Evolutionary conservation across 2,113 vertebrate genomes (phyloP).

Genomic region (Dipodomys spectabilis): DNA sequence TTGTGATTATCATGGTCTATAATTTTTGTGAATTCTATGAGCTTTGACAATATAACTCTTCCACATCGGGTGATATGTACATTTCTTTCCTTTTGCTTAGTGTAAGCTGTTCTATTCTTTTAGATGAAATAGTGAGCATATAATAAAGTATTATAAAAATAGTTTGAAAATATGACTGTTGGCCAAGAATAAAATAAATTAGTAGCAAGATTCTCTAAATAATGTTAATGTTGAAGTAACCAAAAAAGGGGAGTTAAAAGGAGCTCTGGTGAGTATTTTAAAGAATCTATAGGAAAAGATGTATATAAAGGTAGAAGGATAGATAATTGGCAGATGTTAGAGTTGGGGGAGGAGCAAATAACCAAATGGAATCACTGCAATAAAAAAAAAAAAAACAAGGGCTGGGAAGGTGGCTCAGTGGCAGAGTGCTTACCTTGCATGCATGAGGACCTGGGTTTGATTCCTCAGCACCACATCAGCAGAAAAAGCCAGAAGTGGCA

Average conservation of each 20-base stretch:
- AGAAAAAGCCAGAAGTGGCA: no score
- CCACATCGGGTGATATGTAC: no score
- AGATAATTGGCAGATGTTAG: neutral
- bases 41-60: no score
- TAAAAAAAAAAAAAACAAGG: neutral
- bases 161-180: neutral
- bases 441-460: no score
- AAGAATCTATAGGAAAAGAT: neutral
- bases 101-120: neutral
- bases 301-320: neutral
- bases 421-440: no score
- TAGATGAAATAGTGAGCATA: neutral
- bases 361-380: neutral
- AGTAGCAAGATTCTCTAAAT: neutral
- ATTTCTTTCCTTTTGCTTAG: no score
- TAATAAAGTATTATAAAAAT: neutral
- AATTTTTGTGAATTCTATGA: no score
- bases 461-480: no score
- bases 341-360: neutral
- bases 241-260: neutral
- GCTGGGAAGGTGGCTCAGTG: no score
- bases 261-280: neutral
- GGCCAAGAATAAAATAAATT: neutral
- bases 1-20: no score
- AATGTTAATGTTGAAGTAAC: slow-evolving; percentile 10